Evolutionary conservation across 2,113 vertebrate genomes (phyloP).

Genomic region (Porphyrio hochstetteri): DNA sequence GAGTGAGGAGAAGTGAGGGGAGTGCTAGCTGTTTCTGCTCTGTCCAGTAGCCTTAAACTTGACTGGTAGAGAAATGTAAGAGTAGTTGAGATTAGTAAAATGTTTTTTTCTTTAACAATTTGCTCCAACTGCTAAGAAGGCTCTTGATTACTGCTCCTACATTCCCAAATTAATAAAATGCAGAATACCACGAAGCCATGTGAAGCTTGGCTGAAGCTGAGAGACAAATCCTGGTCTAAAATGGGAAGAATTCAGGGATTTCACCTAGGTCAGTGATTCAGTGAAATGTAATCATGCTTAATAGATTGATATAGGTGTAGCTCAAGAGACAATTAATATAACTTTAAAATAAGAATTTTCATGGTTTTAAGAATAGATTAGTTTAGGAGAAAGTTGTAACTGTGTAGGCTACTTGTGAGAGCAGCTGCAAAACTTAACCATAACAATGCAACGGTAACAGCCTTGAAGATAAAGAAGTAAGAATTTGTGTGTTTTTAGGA

Average conservation of each 20-base stretch:
- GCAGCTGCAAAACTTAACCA: too few species aligned
- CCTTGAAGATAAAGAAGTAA: too few species aligned
- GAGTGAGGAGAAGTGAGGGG: neutral
- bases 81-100: neutral
- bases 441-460: too few species aligned
- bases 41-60: neutral
- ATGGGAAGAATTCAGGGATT: neutral
- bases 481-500: too few species aligned
- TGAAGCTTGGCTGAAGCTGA: neutral
- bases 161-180: neutral
- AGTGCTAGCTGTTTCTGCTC: neutral
- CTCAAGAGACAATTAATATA: too few species aligned
- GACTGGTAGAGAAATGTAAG: neutral
- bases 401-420: too few species aligned
- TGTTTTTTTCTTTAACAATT: neutral
- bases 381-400: too few species aligned
- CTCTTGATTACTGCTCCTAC: neutral
- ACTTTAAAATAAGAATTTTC: too few species aligned
- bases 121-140: neutral
- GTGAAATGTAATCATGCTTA: too few species aligned
- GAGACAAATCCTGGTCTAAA: neutral
- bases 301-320: too few species aligned
- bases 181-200: neutral
- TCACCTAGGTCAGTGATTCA: neutral
- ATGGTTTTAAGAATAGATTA: too few species aligned